A percentile compares a stretch with the other conserved stretches of the same genome.
Evolutionary conservation across 2,113 vertebrate species (phyloP).

Genomic region (Oryzias melastigma): DNA sequence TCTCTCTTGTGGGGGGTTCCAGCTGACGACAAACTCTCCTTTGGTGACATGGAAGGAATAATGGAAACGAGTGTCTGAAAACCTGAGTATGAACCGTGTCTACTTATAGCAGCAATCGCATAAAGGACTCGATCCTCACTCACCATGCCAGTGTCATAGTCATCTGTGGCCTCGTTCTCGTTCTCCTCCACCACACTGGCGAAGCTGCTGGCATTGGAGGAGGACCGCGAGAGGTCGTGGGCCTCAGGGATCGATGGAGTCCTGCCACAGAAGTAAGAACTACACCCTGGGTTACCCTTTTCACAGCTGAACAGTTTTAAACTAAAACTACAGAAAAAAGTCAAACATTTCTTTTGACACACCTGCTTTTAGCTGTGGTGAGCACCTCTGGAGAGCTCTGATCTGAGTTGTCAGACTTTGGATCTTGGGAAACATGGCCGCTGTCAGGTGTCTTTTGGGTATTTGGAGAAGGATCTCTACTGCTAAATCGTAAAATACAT

Average conservation of each 20-base stretch:
- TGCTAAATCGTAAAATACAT: conserved; percentile 10
- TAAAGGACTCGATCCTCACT: conserved; percentile 7
- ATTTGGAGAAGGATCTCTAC: conserved; percentile 83
- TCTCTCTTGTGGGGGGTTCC: conserved; percentile 86
- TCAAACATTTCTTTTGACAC: conserved; percentile 12
- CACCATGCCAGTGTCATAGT: conserved; percentile 86
- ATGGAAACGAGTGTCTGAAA: not conserved
- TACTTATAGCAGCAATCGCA: not conserved
- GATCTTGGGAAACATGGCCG: conserved; percentile 85
- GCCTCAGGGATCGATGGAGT: conserved; percentile 76
- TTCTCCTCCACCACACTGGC: conserved; percentile 90
- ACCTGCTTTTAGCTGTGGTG: conserved; percentile 90
- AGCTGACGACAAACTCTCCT: conserved; percentile 86
- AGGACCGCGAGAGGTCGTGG: conserved; percentile 89
- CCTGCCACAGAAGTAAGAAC: conserved; percentile 71
- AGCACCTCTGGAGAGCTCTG: conserved; percentile 94
- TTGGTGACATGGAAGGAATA: not conserved
- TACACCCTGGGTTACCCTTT: conserved; percentile 53
- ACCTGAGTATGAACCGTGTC: not conserved
- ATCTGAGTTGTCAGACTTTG: conserved; percentile 85
- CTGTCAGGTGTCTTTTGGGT: conserved; percentile 88
- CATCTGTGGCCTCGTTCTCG: conserved; percentile 79
- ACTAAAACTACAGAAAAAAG: conserved; percentile 9
- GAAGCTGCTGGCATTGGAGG: conserved; percentile 94
- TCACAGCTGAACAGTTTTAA: conserved; percentile 13